Conservation (phyloP, 2,888 invertebrate genomes). For the Parthenolecanium corni region DNA sequence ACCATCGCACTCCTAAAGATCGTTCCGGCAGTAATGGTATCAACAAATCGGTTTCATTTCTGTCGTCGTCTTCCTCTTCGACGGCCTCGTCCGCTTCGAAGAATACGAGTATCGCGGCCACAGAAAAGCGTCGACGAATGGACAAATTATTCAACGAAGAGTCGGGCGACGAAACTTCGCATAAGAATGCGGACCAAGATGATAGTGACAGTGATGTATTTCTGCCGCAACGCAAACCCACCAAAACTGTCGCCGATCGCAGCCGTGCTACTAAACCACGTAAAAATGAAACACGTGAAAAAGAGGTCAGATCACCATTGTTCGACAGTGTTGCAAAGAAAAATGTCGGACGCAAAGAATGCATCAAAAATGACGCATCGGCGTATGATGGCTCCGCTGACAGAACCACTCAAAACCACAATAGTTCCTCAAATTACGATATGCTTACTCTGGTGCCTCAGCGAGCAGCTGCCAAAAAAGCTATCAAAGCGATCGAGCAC, state of each 20-base stretch:
- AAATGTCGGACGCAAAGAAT: constrained; percentile 1
- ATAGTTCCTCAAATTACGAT: constrained; percentile 32
- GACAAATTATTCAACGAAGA: constrained; percentile 18
- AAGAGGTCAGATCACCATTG: no score
- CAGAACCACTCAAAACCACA: background rate
- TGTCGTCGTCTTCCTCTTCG: background rate
- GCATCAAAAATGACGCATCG: background rate
- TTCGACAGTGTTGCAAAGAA: background rate
- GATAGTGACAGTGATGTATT: constrained; percentile 56
- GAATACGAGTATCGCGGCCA: background rate
- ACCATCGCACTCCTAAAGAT: background rate
- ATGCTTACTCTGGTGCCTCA: constrained; percentile 72
- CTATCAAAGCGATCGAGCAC: constrained; percentile 81
- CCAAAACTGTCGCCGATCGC: constrained; percentile 84
- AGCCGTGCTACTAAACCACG: no score
- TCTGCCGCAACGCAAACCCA: constrained; percentile 80
- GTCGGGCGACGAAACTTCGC: background rate
- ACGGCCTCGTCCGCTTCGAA: background rate
- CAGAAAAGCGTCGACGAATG: constrained; percentile 4
- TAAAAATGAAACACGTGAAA: no score
- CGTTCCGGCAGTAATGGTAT: background rate
- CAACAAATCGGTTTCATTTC: background rate
- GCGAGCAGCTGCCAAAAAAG: constrained; percentile 80
- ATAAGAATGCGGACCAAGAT: constrained; percentile 40
- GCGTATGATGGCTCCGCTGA: background rate